phyloP scores from a whole-genome alignment of 2,113 vertebrate species.

The human (Homo sapiens) region GRCh38 chr13:59625001-59625500 shows the following conservation, averaged over 20 bases:
- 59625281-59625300: not conserved
- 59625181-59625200: not conserved
- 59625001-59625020: not conserved
- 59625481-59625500: not conserved
- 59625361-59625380: not conserved
- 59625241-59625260: not conserved
- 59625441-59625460: not conserved
- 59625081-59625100: not conserved
- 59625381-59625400: not conserved
- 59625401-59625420: not conserved
- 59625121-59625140: not conserved
- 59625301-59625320: not conserved
- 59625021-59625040: not conserved
- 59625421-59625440: not conserved
- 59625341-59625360: not conserved
- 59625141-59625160: not conserved
- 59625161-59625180: not conserved
- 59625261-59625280: not conserved
- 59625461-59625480: not conserved
- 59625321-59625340: not conserved
- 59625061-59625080: not conserved
- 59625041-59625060: not conserved
- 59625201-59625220: not conserved
- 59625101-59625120: not conserved
- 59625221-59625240: not conserved